Conservation (phyloP, 2,797 vertebrate genomes). For the Malacoctenus gilli region DNA sequence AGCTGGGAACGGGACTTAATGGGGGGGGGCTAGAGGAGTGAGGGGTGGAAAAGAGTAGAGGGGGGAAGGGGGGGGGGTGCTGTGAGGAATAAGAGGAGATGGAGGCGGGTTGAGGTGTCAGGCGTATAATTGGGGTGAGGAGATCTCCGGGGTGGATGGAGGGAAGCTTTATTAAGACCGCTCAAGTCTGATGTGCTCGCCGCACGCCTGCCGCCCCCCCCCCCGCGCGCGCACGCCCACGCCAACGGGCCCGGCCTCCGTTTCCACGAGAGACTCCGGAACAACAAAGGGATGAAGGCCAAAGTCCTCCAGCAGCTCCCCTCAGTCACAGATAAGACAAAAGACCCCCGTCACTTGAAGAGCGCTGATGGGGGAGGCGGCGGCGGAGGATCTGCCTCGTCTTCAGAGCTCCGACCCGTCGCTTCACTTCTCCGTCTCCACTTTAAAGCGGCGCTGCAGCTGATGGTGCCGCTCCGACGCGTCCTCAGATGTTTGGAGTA, state of each 20-base stretch:
- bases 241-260: slow-evolving; percentile 57
- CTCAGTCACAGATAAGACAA: slow-evolving; percentile 63
- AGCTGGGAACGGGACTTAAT: slow-evolving; percentile 39
- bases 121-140: slow-evolving; percentile 83
- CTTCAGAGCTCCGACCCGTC: too few relatives aligned
- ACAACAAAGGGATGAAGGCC: slow-evolving; percentile 73
- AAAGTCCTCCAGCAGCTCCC: slow-evolving; percentile 60
- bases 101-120: slow-evolving; percentile 71
- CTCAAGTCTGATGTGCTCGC: slow-evolving; percentile 65
- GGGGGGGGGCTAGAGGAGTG: not conserved
- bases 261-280: slow-evolving; percentile 64
- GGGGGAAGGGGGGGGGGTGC: not conserved
- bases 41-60: slow-evolving; percentile 1
- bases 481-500: too few relatives aligned
- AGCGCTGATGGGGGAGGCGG: slow-evolving; percentile 47
- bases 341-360: slow-evolving; percentile 61
- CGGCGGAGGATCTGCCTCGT: slow-evolving; percentile 21
- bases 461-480: too few relatives aligned
- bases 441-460: too few relatives aligned
- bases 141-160: slow-evolving; percentile 76
- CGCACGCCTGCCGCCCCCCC: slow-evolving; percentile 51
- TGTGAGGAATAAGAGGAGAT: slow-evolving; percentile 54
- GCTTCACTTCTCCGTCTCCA: too few relatives aligned
- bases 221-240: slow-evolving; percentile 60
- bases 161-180: slow-evolving; percentile 79